These are phyloP conservation scores for Leucopsar rothschildi DNA, from an alignment of 2,113 vertebrate species.

Conservation along the genomic window DNA sequence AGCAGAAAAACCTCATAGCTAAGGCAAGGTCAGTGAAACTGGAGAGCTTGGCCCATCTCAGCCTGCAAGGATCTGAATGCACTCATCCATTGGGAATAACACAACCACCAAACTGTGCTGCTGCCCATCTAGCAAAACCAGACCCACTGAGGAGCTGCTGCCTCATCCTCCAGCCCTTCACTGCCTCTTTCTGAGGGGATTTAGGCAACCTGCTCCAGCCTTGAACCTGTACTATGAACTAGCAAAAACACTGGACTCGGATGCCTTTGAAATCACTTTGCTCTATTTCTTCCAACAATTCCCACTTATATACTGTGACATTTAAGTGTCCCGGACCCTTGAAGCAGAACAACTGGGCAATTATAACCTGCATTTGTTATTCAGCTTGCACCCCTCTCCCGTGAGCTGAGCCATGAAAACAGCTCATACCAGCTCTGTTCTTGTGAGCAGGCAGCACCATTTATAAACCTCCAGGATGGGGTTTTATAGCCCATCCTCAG, in stretches of 20 bases:
- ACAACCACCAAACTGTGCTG: background rate
- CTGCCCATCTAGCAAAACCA: accelerated
- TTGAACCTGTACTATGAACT: background rate
- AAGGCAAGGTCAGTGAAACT: background rate
- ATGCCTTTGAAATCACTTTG: slow-evolving; percentile 46
- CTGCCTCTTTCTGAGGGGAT: background rate
- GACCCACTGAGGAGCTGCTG: background rate
- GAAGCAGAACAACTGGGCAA: slow-evolving; percentile 39
- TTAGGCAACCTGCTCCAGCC: background rate
- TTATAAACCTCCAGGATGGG: background rate
- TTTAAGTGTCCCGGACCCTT: slow-evolving; percentile 26
- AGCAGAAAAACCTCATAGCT: background rate
- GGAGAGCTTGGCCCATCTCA: accelerated
- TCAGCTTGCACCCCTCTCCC: background rate
- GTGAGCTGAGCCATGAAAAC: background rate
- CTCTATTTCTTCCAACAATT: slow-evolving; percentile 20
- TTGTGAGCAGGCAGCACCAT: background rate
- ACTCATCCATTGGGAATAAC: accelerated
- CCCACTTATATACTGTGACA: slow-evolving; percentile 40
- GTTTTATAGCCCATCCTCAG: background rate
- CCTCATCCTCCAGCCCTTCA: background rate
- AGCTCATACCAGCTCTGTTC: background rate
- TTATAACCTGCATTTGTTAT: slow-evolving; percentile 20
- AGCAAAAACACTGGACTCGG: background rate
- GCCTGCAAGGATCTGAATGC: background rate